A percentile compares a stretch with the other conserved stretches of the same genome.
These are phyloP conservation scores for Chesias legatella DNA, from an alignment of 2,888 invertebrate genomes.

Conservation along the genomic window DNA sequence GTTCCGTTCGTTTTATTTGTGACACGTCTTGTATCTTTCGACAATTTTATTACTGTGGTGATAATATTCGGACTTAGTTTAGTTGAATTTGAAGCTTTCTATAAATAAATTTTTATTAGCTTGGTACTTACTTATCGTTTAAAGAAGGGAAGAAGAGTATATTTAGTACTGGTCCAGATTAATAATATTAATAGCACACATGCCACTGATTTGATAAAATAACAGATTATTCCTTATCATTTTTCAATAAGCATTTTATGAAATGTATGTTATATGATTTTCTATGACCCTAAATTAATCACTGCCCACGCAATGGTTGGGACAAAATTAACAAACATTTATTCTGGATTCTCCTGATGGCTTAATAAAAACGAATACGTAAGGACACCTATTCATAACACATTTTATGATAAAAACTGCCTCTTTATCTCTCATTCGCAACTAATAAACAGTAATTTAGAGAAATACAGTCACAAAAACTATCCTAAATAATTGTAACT, in stretches of 20 bases:
- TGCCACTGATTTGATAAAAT: too few species aligned
- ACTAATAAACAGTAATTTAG: conserved; percentile 36
- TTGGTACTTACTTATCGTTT: too few species aligned
- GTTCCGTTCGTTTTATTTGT: conserved; percentile 24
- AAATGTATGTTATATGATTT: too few species aligned
- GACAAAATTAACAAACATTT: conserved; percentile 1
- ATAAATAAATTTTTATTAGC: neutral
- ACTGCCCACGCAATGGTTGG: too few species aligned
- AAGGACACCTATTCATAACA: conserved; percentile 22
- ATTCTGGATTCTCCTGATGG: conserved; percentile 9
- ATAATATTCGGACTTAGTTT: conserved; percentile 5
- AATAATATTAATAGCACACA: too few species aligned
- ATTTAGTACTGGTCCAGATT: too few species aligned
- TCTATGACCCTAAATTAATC: too few species aligned
- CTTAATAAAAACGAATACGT: conserved; percentile 17
- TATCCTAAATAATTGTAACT: conserved; percentile 49
- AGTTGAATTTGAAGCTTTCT: conserved; percentile 3
- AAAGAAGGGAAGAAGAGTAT: too few species aligned
- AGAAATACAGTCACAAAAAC: conserved; percentile 26
- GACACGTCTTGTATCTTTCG: conserved; percentile 13
- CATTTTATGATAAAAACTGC: conserved; percentile 27
- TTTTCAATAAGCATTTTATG: too few species aligned
- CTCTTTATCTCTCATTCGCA: conserved; percentile 43
- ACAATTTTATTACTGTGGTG: conserved; percentile 12
- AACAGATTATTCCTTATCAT: too few species aligned